These are phyloP conservation scores for Ostrea edulis DNA, from an alignment of 1,140 invertebrate genomes.

Conservation along the genomic window DNA sequence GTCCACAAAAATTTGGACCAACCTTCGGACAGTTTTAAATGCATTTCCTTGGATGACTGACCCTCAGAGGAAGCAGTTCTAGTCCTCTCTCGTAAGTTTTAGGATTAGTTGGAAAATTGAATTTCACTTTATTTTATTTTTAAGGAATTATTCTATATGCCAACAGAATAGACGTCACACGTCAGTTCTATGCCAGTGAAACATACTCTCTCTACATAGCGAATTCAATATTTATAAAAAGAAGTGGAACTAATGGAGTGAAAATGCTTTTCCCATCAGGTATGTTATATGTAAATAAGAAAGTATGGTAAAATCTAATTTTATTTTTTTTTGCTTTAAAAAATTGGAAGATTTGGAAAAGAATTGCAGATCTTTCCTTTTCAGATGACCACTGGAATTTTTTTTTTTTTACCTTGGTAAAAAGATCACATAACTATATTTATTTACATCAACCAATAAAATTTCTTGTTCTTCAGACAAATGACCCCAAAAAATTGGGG, in stretches of 20 bases:
- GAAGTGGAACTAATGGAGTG: not conserved
- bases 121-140: not conserved
- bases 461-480: no score
- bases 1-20: no score
- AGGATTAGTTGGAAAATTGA: no score
- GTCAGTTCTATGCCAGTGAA: conserved; percentile 4
- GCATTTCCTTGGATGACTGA: no score
- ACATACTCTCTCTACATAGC: not conserved
- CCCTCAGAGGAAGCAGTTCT: no score
- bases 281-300: not conserved
- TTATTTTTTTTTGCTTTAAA: no score
- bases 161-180: not conserved
- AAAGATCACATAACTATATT: no score
- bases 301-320: not conserved
- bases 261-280: conserved; percentile 16
- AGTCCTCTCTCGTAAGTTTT: no score
- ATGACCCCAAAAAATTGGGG: no score
- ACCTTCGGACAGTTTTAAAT: no score
- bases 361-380: not conserved
- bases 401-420: no score
- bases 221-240: not conserved
- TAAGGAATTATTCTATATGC: not conserved
- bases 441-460: no score
- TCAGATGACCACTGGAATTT: not conserved
- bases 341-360: not conserved